A percentile compares a stretch with the other conserved stretches of the same genome.
Conservation (phyloP, 64 coral and sea anemone genomes). For the Orbicella faveolata region DNA sequence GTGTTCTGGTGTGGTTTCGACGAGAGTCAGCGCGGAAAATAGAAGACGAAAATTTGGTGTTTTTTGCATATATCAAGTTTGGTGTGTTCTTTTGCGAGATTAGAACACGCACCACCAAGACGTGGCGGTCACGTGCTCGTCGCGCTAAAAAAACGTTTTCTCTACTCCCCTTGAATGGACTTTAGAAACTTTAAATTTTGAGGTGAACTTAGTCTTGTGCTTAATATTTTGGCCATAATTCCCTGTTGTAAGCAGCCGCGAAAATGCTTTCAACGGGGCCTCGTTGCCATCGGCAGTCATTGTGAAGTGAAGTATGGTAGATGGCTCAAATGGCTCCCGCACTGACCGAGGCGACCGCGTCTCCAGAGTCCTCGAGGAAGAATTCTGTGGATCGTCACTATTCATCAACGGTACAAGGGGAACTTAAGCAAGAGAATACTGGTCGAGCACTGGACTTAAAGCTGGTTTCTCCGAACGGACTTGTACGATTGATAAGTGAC, state of each 20-base stretch:
- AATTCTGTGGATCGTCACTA: conserved; percentile 96
- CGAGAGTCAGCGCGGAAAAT: conserved; percentile 49
- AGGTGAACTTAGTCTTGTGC: conserved; percentile 15
- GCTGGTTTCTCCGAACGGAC: conserved; percentile 89
- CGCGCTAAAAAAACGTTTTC: conserved; percentile 85
- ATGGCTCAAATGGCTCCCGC: conserved; percentile 99
- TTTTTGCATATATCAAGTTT: conserved; percentile 99
- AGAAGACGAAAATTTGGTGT: conserved; percentile 66
- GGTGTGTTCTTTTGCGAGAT: conserved; percentile 92
- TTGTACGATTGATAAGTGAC: conserved; percentile 94
- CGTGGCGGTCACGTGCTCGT: conserved; percentile 98
- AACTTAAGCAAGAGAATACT: conserved; percentile 77
- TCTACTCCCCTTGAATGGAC: conserved; percentile 74
- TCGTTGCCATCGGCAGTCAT: conserved; percentile 94
- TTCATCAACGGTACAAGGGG: conserved; percentile 81
- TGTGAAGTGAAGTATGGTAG: conserved; percentile 93
- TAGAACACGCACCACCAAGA: conserved; percentile 99
- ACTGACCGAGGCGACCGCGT: conserved; percentile 97
- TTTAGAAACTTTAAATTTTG: conserved; percentile 63
- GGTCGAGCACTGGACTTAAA: conserved; percentile 74
- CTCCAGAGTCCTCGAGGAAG: conserved; percentile 95
- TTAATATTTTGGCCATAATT: conserved; percentile 21
- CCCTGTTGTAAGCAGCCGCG: conserved; percentile 51
- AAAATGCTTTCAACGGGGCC: conserved; percentile 96
- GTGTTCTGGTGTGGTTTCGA: conserved; percentile 5